Evolutionary conservation across 2,888 invertebrate genomes (phyloP), one percentile per base, ranked within the genome.

Genomic region (Lamellibrachia satsuma): DNA sequence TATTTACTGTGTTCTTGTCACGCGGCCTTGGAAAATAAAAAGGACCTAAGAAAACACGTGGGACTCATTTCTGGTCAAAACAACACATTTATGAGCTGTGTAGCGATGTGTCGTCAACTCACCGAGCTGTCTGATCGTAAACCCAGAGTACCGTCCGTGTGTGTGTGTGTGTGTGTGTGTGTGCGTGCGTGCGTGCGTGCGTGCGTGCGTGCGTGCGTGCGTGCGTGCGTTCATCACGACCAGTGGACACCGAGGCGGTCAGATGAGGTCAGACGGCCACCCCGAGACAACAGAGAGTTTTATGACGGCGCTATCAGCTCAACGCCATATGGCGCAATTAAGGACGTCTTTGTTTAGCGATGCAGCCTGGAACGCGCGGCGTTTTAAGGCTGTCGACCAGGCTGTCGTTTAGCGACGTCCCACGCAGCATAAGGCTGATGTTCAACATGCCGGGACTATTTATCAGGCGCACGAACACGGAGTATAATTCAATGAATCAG

Each of bases 401-500:
- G 22, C 15, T 15, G 75, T 75, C 75, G n/a, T 75, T 75, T 75
- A 75, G 75, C 75, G 75, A 11, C 22, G 75, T 75, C 75, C 1
- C 22, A 75, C 75, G 75, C 75, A 11, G 75, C 22, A 75, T 75
- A 22, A 75, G 22, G 22, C 2, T n/a, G 75, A 75, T 15, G n/a
- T n/a, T 22, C 15, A 15, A 75, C 75, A 75, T 75, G 75, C 0
- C 75, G 75, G 75, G 4, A 75, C 22, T 75, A 75, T 75, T 75
- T n/a, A 75, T 75, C 75, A 75, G 75, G 75, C 22, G 75, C 75
- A 75, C 75, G 75, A 75, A 75, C 75, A 75, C 22, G 75, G 75
- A 6, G 75, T 75, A 15, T 22, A 75, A 11, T 75, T 22, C 75
- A 75, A 75, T 22, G 75, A 75, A 75, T 75, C 75, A 75, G 75